Conservation (phyloP, 2,797 vertebrate species). For the Periophthalmus magnuspinnatus region DNA sequence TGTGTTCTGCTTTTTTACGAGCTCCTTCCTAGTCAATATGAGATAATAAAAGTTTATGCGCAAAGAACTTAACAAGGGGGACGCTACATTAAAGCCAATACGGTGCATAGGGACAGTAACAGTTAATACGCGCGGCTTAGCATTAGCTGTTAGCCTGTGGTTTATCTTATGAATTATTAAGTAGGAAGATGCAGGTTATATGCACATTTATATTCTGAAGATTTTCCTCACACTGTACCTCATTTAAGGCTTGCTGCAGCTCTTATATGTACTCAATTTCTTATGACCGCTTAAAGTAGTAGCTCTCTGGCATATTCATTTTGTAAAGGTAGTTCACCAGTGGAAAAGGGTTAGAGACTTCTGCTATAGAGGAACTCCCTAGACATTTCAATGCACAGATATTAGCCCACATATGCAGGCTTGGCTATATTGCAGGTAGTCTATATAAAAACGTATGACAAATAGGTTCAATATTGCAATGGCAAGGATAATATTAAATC, state of each 20-base stretch:
- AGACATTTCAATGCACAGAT: neutral
- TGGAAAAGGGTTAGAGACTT: no score
- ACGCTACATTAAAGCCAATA: neutral
- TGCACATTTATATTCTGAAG: neutral
- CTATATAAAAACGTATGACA: neutral
- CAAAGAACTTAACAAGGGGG: constrained; percentile 9
- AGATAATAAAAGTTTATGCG: constrained; percentile 7
- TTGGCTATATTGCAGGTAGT: neutral
- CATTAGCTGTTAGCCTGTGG: neutral
- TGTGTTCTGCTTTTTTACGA: constrained; percentile 2
- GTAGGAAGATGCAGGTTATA: neutral
- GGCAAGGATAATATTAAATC: neutral
- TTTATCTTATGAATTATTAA: constrained; percentile 3
- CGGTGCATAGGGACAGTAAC: constrained; percentile 4
- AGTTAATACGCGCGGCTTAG: constrained; percentile 4
- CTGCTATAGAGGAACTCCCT: neutral
- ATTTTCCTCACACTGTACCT: neutral
- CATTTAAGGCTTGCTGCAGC: no score
- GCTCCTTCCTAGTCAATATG: constrained; percentile 13
- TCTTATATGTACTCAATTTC: no score
- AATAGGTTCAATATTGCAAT: neutral
- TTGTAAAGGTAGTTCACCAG: no score
- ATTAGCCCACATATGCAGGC: neutral
- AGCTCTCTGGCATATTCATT: no score
- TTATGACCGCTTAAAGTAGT: no score